Percentiles rank a stretch among this genome's conserved stretches.
These are phyloP conservation scores for Acrocephalus scirpaceus DNA, from an alignment of 2,797 vertebrate species.

Conservation along the genomic window DNA sequence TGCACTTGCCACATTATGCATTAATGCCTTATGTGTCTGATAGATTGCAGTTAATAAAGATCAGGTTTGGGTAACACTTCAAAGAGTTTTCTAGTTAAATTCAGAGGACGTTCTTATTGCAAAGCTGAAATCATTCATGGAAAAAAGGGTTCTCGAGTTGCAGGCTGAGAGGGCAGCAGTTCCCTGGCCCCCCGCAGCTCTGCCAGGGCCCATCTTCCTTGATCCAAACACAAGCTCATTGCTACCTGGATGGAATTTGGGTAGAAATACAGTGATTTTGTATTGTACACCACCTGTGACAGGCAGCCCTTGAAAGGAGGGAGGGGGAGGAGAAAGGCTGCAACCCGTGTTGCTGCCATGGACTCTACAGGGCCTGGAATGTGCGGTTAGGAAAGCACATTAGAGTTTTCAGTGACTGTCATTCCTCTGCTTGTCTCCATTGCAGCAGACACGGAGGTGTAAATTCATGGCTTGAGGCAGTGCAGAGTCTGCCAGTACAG, in stretches of 20 bases:
- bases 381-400: too few species aligned
- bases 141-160: background rate
- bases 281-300: background rate
- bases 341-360: rapidly evolving
- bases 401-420: background rate
- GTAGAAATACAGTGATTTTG: background rate
- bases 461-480: background rate
- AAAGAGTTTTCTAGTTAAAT: background rate
- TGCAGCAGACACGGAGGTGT: background rate
- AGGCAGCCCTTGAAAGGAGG: background rate
- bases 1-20: background rate
- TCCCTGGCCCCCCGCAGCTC: rapidly evolving
- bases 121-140: background rate
- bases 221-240: background rate
- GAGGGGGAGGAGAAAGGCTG: background rate
- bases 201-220: background rate
- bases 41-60: background rate
- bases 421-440: background rate
- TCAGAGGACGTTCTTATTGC: background rate
- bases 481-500: background rate
- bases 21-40: background rate
- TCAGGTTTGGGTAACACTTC: background rate
- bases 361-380: background rate
- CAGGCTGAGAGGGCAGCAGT: background rate
- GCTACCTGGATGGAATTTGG: background rate